Percentiles rank a stretch among this genome's conserved stretches.
These are phyloP conservation scores for pig (Sus scrofa) DNA, from an alignment of 2,113 vertebrate genomes.

Conservation along the genomic window DNA sequence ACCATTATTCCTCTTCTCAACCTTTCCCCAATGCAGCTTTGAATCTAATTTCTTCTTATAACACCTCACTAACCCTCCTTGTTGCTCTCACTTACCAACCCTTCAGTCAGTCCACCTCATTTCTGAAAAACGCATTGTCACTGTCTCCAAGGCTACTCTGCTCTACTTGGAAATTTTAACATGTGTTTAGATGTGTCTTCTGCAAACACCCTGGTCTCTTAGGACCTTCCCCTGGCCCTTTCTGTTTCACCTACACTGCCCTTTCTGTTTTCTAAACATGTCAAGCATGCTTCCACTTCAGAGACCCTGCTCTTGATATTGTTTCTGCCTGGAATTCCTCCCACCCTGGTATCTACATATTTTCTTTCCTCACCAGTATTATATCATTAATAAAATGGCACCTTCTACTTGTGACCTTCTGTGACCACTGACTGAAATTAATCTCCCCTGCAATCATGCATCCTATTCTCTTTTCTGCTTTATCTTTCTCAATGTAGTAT, in stretches of 20 bases:
- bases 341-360: background rate
- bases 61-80: background rate
- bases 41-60: background rate
- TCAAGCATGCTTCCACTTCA: background rate
- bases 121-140: background rate
- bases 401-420: background rate
- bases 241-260: background rate
- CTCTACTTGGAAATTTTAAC: background rate
- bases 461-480: background rate
- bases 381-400: background rate
- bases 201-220: background rate
- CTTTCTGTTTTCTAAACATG: background rate
- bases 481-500: background rate
- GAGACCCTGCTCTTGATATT: background rate
- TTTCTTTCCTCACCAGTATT: background rate
- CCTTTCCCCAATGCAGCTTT: background rate
- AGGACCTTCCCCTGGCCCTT: background rate
- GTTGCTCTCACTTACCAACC: background rate
- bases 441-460: background rate
- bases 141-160: background rate
- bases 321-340: background rate
- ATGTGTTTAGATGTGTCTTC: background rate
- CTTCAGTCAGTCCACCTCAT: background rate
- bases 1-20: background rate
- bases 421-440: background rate